These are phyloP conservation scores for Halictus rubicundus DNA, from an alignment of 1,140 invertebrate species.

Conservation along the genomic window DNA sequence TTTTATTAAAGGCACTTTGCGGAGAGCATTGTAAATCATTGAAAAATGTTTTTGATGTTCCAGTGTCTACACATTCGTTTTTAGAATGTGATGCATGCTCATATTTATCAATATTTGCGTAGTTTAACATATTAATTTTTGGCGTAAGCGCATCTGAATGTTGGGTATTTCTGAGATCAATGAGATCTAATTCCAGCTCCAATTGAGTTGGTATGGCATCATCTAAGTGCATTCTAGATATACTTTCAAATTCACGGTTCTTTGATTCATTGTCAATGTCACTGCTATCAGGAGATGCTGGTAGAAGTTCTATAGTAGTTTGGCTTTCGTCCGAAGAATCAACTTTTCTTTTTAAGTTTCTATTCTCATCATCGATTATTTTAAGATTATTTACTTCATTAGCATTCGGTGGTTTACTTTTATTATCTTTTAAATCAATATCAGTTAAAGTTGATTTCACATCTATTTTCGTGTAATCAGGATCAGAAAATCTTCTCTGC, in stretches of 20 bases:
- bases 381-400: too few relatives aligned
- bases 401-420: too few relatives aligned
- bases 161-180: slow-evolving; percentile 62
- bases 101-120: background rate
- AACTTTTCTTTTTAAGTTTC: slow-evolving; percentile 33
- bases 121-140: background rate
- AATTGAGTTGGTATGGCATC: slow-evolving; percentile 72
- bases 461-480: slow-evolving; percentile 37
- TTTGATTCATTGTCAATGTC: slow-evolving; percentile 50
- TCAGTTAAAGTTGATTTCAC: background rate
- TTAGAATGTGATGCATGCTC: slow-evolving; percentile 22
- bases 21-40: slow-evolving; percentile 7
- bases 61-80: background rate
- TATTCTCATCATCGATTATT: background rate
- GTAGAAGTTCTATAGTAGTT: slow-evolving; percentile 75
- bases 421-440: background rate
- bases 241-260: slow-evolving; percentile 3
- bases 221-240: slow-evolving; percentile 56
- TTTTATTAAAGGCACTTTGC: background rate
- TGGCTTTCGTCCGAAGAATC: slow-evolving; percentile 78
- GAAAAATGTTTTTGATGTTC: background rate
- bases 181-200: slow-evolving; percentile 73
- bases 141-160: slow-evolving; percentile 58
- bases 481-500: slow-evolving; percentile 64
- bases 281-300: slow-evolving; percentile 69